Base-by-base conservation (phyloP, 2,797 vertebrate species). In the Myotis daubentonii region DNA sequence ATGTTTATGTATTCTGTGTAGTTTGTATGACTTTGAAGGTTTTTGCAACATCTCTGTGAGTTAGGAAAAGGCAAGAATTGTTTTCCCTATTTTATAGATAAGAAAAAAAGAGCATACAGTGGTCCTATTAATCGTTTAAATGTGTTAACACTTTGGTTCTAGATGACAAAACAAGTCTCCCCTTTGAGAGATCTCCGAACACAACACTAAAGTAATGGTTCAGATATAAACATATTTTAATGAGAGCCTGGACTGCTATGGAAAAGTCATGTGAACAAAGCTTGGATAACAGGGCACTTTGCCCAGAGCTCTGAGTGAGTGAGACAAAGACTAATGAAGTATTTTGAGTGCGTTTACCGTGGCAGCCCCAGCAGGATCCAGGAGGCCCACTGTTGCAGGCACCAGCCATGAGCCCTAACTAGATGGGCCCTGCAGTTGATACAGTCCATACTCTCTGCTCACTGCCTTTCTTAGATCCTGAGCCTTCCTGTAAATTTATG, bases 1-100 rank as follows among this genome's bases (percentile, higher is more conserved):
- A 22, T 78, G 12, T 80, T 57, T 75, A 30, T 51, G 49, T 36
- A 57, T 71, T 1, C 10, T 3, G 47, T 78, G 81, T 62, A 74
- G 15, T 89, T 76, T 87, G 25, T 84, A 47, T 62, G 17, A 88
- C 66, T 89, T 66, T 15, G 68, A 33, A 91, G 22, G 74, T 79
- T 16, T 71, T 51, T 51, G 25, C 5, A 82, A 44, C 68, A 62
- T 47, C 25, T 82, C 62, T 65, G 15, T 25, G 22, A 93, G 19
- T 57, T 92, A 74, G 5, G 15, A 87, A 91, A 47, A 66, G 1
- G 22, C 22, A 65, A 89, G 12, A 3, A 33, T 47, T 33, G 55
- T 36, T 80, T 83, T 19, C 4, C 6, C 0, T 76, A 60, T 30
- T 81, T 92, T 78, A 78, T 3, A 91, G 2, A 36, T 28, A 78